Conservation (phyloP, 2,888 invertebrate genomes). For the Teleiodes luculella region DNA sequence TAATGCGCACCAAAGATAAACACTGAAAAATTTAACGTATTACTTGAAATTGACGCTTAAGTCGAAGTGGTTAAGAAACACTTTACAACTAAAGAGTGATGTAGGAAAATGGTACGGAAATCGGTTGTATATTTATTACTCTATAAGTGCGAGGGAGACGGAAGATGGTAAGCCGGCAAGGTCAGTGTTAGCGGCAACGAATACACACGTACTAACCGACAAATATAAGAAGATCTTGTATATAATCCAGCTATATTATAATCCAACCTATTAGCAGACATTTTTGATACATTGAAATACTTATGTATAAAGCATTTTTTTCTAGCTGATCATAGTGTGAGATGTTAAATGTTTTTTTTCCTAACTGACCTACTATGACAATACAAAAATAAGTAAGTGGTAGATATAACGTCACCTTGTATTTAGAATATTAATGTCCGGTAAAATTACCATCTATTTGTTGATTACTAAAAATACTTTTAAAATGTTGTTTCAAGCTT, state of each 20-base stretch:
- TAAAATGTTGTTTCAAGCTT: too few relatives aligned
- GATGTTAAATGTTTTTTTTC: too few relatives aligned
- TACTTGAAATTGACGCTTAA: constrained; percentile 33
- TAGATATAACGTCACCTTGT: too few relatives aligned
- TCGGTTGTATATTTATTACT: constrained; percentile 40
- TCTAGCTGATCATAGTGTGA: not conserved
- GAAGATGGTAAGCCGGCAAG: constrained; percentile 43
- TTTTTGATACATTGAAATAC: not conserved
- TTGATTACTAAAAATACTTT: too few relatives aligned
- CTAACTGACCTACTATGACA: too few relatives aligned
- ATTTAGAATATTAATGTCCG: too few relatives aligned
- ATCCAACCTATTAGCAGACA: not conserved
- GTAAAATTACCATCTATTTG: too few relatives aligned
- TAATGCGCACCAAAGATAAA: constrained; percentile 48
- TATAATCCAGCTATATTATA: not conserved
- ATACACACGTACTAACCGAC: constrained; percentile 36
- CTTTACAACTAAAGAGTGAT: constrained; percentile 27
- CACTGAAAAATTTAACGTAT: constrained; percentile 47
- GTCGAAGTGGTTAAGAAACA: constrained; percentile 32
- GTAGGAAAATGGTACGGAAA: constrained; percentile 68
- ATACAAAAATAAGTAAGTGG: too few relatives aligned
- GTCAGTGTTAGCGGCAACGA: constrained; percentile 55
- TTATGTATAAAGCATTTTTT: not conserved
- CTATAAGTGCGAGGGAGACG: constrained; percentile 49
- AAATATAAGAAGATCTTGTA: not conserved